Percentiles rank a stretch among this genome's conserved stretches.
Conservation (phyloP, 1,140 invertebrate genomes). For the Galleria mellonella region DNA sequence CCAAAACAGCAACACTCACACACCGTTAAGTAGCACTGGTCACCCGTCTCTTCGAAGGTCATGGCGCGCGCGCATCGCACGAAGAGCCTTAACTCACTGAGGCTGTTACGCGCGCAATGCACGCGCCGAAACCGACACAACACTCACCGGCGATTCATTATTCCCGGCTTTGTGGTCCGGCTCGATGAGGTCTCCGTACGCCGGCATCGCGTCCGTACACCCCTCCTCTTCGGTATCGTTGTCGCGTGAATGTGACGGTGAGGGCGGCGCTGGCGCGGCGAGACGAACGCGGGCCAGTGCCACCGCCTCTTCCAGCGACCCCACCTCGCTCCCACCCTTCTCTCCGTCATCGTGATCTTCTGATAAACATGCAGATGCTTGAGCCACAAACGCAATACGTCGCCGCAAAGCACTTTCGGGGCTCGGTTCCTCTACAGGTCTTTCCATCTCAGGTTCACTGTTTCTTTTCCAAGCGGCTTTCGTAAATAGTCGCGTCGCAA, state of each 20-base stretch:
- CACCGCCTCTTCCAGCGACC: slow-evolving; percentile 65
- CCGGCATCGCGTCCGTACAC: slow-evolving; percentile 58
- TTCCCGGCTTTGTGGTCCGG: slow-evolving; percentile 37
- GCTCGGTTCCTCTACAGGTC: slow-evolving; percentile 65
- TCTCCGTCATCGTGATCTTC: slow-evolving; percentile 54
- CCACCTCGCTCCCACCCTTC: slow-evolving; percentile 36
- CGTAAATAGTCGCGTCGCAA: slow-evolving; percentile 62
- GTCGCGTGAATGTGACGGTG: slow-evolving; percentile 51
- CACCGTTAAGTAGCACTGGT: slow-evolving; percentile 63
- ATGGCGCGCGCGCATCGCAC: slow-evolving; percentile 66
- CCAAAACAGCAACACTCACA: slow-evolving; percentile 73
- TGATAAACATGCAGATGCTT: slow-evolving; percentile 49
- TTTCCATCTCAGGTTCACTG: slow-evolving; percentile 46
- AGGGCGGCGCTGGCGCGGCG: slow-evolving; percentile 37
- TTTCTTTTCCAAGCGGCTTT: slow-evolving; percentile 65
- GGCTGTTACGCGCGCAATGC: slow-evolving; percentile 15
- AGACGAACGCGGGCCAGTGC: slow-evolving; percentile 57
- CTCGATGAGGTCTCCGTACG: slow-evolving; percentile 68
- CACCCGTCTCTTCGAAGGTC: slow-evolving; percentile 65
- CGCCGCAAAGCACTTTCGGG: slow-evolving; percentile 55
- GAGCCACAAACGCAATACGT: slow-evolving; percentile 61
- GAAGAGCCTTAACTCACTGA: slow-evolving; percentile 38
- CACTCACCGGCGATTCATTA: slow-evolving; percentile 49
- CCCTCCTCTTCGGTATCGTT: slow-evolving; percentile 58
- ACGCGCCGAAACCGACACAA: slow-evolving; percentile 12